Evolutionary conservation across 2,888 invertebrate genomes (phyloP).

Genomic region (Hetaerina titia): DNA sequence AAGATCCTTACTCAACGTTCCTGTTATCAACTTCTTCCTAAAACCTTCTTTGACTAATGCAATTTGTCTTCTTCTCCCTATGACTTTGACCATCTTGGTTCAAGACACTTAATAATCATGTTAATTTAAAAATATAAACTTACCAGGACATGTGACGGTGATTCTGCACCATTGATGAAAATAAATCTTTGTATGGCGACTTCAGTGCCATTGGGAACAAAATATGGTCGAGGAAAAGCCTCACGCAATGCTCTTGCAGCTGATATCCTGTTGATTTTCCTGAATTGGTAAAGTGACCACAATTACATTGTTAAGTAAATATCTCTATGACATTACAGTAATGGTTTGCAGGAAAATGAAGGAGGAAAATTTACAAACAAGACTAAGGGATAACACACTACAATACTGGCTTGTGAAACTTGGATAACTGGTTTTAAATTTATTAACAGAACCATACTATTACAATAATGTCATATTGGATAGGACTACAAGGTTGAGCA

Average conservation of each 20-base stretch:
- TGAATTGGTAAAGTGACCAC: constrained; percentile 74
- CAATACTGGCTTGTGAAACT: no score
- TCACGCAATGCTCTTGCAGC: constrained; percentile 85
- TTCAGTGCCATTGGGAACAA: constrained; percentile 78
- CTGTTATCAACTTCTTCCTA: not conserved
- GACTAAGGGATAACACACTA: constrained; percentile 27
- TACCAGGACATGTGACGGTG: constrained; percentile 83
- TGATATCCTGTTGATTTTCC: constrained; percentile 89
- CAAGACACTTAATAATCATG: constrained; percentile 68
- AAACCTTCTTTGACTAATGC: not conserved
- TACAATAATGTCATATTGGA: no score
- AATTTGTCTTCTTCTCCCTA: no score
- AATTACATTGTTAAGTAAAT: not conserved
- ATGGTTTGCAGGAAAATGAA: not conserved
- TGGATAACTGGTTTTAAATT: no score
- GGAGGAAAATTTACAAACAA: constrained; percentile 76
- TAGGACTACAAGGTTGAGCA: no score
- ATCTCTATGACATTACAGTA: constrained; percentile 25
- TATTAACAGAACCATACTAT: no score
- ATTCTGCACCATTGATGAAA: constrained; percentile 86
- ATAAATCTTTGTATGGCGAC: constrained; percentile 85
- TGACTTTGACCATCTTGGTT: not conserved
- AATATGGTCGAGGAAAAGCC: constrained; percentile 85
- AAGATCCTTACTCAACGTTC: no score
- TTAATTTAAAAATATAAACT: constrained; percentile 69